Conservation (phyloP, 1,140 invertebrate species). For the Atta texana region DNA sequence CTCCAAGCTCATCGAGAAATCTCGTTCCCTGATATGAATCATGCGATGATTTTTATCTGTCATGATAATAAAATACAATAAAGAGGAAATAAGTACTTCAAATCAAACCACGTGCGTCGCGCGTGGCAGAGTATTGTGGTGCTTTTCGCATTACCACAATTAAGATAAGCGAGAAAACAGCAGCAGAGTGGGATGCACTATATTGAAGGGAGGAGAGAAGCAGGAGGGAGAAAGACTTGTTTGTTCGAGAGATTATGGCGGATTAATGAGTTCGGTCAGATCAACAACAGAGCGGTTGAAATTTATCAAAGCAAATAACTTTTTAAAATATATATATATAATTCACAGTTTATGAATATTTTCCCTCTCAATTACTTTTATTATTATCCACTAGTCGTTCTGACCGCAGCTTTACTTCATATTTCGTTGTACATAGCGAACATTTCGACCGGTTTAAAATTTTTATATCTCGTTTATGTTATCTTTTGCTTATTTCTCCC, state of each 20-base stretch:
- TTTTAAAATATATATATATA: slow-evolving; percentile 1
- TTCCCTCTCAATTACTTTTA: not conserved
- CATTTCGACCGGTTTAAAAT: slow-evolving; percentile 22
- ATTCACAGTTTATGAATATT: slow-evolving; percentile 3
- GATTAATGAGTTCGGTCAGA: slow-evolving; percentile 52
- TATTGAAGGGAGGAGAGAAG: slow-evolving; percentile 22
- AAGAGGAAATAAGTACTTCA: not conserved
- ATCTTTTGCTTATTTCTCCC: slow-evolving; percentile 14
- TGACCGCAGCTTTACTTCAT: not conserved
- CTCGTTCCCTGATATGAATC: not conserved
- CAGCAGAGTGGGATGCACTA: not conserved
- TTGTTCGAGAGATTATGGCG: slow-evolving; percentile 55
- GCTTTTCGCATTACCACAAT: slow-evolving; percentile 26
- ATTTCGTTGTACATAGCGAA: not conserved
- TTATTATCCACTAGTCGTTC: not conserved
- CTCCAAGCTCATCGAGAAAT: not conserved
- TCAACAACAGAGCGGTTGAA: slow-evolving; percentile 52
- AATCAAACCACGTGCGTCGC: not conserved
- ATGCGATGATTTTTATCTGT: not conserved
- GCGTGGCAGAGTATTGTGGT: not conserved
- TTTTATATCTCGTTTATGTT: slow-evolving; percentile 33
- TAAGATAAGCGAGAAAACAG: slow-evolving; percentile 43
- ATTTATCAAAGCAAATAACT: slow-evolving; percentile 31
- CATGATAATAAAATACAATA: slow-evolving; percentile 18
- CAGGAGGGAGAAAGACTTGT: slow-evolving; percentile 53